A percentile compares a stretch with the other conserved stretches of the same genome.
These are phyloP conservation scores for Rhagium mordax DNA, from an alignment of 2,888 invertebrate genomes.

Conservation along the genomic window DNA sequence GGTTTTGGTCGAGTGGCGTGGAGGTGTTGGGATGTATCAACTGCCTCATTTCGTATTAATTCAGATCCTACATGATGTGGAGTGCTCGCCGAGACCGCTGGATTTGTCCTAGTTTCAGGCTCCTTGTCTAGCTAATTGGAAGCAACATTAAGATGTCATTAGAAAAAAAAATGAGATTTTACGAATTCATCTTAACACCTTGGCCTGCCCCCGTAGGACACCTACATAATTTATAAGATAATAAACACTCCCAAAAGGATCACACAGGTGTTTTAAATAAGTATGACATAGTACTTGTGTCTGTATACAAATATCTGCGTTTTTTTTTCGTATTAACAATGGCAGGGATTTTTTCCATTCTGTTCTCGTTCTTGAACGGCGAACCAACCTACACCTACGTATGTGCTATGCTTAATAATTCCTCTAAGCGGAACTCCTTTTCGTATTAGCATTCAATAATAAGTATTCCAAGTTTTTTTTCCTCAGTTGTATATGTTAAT, in stretches of 20 bases:
- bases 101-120: conserved; percentile 11
- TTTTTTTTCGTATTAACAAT: conserved; percentile 59
- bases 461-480: conserved; percentile 57
- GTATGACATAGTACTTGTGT: conserved; percentile 51
- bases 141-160: background rate
- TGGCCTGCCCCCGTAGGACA: conserved; percentile 24
- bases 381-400: conserved; percentile 53
- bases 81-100: background rate
- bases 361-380: conserved; percentile 55
- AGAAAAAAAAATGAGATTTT: background rate
- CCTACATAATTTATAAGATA: conserved; percentile 19
- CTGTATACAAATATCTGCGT: conserved; percentile 55
- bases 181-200: conserved; percentile 26
- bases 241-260: conserved; percentile 48
- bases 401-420: conserved; percentile 51
- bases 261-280: conserved; percentile 59
- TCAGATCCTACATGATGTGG: conserved; percentile 1
- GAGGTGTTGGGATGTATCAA: background rate
- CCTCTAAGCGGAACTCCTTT: conserved; percentile 61
- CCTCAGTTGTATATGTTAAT: conserved; percentile 48
- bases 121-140: background rate
- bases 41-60: background rate
- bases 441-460: conserved; percentile 65
- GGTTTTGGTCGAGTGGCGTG: background rate
- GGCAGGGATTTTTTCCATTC: conserved; percentile 55